These are phyloP conservation scores for Drosophila parabipectinata DNA, from an alignment of 1,140 invertebrate genomes.

Conservation along the genomic window DNA sequence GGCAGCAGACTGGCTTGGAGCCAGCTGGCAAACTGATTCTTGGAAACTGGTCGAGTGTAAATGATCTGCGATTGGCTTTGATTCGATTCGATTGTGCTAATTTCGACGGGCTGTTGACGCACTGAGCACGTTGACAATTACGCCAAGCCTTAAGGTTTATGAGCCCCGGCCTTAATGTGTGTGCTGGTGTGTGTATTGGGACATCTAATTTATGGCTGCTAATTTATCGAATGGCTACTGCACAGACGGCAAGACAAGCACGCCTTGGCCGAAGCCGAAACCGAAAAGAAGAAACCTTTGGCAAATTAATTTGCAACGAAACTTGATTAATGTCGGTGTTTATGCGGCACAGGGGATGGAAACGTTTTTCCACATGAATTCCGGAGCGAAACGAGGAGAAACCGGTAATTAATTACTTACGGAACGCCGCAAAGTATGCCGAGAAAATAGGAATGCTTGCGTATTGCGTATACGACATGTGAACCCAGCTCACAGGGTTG, in stretches of 20 bases:
- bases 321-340: slow-evolving; percentile 61
- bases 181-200: background rate
- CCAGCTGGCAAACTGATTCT: slow-evolving; percentile 45
- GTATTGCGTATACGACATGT: slow-evolving; percentile 46
- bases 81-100: slow-evolving; percentile 61
- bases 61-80: slow-evolving; percentile 59
- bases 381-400: slow-evolving; percentile 26
- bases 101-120: slow-evolving; percentile 45
- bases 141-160: slow-evolving; percentile 26
- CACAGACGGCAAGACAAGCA: background rate
- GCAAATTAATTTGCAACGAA: slow-evolving; percentile 62
- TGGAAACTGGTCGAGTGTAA: slow-evolving; percentile 56
- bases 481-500: slow-evolving; percentile 34
- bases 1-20: slow-evolving; percentile 23
- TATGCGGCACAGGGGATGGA: slow-evolving; percentile 28
- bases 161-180: slow-evolving; percentile 4
- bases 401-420: slow-evolving; percentile 57
- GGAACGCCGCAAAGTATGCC: slow-evolving; percentile 41
- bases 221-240: slow-evolving; percentile 42
- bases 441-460: slow-evolving; percentile 3
- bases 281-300: slow-evolving; percentile 41
- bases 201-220: slow-evolving; percentile 48
- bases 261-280: background rate
- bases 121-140: slow-evolving; percentile 51
- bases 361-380: slow-evolving; percentile 39